A percentile compares a stretch with the other conserved stretches of the same genome.
phyloP scores from a whole-genome alignment of 2,113 vertebrate species.

The Sterrhoptilus dennistouni region DNA sequence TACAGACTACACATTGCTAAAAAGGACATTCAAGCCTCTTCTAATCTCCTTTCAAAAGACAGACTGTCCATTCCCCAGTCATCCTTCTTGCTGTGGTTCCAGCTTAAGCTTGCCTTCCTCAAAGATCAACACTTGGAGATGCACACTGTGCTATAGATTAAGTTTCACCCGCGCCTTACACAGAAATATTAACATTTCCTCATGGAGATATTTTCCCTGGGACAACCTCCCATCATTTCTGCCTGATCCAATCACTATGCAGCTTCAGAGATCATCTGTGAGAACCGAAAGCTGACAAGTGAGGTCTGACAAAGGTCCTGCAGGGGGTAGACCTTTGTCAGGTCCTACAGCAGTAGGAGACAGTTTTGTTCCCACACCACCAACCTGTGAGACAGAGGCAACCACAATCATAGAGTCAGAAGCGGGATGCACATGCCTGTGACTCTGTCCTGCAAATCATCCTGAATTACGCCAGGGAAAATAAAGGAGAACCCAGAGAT shows the following conservation, averaged over 20 bases:
- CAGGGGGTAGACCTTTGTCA: not conserved
- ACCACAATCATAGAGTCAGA: not conserved
- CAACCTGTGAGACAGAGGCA: not conserved
- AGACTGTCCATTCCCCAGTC: not conserved
- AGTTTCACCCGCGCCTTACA: accelerated
- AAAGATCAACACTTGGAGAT: not conserved
- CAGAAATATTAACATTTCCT: not conserved
- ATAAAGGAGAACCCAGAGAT: not conserved
- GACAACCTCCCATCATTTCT: not conserved
- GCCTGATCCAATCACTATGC: not conserved
- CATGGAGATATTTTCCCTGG: not conserved
- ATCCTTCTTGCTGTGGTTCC: not conserved
- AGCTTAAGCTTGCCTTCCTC: not conserved
- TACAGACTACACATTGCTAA: not conserved
- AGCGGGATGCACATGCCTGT: not conserved
- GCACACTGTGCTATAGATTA: not conserved
- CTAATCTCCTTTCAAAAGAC: not conserved
- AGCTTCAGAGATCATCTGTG: not conserved
- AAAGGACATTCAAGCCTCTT: not conserved
- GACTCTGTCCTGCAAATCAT: not conserved
- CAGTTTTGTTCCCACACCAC: not conserved
- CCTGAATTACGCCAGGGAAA: not conserved
- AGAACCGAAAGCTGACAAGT: not conserved
- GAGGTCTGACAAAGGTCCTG: not conserved
- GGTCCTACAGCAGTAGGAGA: not conserved